phyloP scores from a whole-genome alignment of 2,888 invertebrate genomes.

The Aleiodes alternator region DNA sequence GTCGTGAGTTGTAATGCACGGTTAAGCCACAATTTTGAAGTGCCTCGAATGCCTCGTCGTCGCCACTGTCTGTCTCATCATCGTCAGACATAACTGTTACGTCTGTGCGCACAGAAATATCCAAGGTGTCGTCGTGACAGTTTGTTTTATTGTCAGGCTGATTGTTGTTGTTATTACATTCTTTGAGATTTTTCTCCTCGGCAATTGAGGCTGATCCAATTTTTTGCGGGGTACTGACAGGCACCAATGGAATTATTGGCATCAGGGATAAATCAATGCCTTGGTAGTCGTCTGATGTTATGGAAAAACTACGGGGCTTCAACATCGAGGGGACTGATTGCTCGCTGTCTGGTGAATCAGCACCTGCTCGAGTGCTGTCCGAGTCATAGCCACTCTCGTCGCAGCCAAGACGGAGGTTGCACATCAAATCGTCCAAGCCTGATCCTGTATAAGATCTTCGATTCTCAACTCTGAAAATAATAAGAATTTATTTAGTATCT shows the following conservation, averaged over 20 bases:
- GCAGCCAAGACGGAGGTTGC: constrained; percentile 74
- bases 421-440: constrained; percentile 70
- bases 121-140: constrained; percentile 42
- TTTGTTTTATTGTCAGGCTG: neutral
- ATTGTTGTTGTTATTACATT: neutral
- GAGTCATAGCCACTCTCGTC: constrained; percentile 80
- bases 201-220: neutral
- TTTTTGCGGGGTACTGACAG: constrained; percentile 51
- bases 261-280: constrained; percentile 63
- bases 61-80: constrained; percentile 65
- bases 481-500: neutral
- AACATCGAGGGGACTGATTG: constrained; percentile 56
- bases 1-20: neutral
- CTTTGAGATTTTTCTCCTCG: constrained; percentile 10
- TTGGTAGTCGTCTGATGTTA: constrained; percentile 69
- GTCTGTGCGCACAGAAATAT: constrained; percentile 56
- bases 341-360: constrained; percentile 77
- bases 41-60: constrained; percentile 61
- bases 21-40: constrained; percentile 50
- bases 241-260: constrained; percentile 34
- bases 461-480: constrained; percentile 52
- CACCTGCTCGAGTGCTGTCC: constrained; percentile 78
- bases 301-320: constrained; percentile 65
- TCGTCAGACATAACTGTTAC: constrained; percentile 60
- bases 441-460: constrained; percentile 55